Evolutionary conservation across 2,888 invertebrate genomes (phyloP).

Genomic region (Oligia fasciuncula): DNA sequence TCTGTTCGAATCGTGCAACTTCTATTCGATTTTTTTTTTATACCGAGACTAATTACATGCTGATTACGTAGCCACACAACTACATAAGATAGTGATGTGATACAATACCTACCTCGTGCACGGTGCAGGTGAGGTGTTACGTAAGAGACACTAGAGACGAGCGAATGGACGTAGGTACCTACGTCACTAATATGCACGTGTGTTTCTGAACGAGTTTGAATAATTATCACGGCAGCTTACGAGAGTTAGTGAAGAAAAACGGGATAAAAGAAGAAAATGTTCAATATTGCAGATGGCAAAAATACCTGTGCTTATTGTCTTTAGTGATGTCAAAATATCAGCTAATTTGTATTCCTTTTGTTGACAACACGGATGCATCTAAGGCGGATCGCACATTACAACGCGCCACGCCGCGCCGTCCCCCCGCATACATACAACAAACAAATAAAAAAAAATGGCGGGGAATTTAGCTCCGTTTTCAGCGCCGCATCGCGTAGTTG

Average conservation of each 20-base stretch:
- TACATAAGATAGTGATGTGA: conserved; percentile 14
- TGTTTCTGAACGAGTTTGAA: conserved; percentile 9
- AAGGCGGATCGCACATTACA: too few relatives aligned
- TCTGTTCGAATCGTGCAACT: background rate
- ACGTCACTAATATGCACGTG: conserved; percentile 24
- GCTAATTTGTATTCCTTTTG: background rate
- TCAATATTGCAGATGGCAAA: too few relatives aligned
- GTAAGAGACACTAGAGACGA: conserved; percentile 31
- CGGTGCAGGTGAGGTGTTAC: conserved; percentile 33
- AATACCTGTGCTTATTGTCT: background rate
- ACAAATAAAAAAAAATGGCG: too few relatives aligned
- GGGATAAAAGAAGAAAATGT: background rate
- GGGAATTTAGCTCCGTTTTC: too few relatives aligned
- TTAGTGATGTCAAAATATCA: background rate
- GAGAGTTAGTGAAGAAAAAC: background rate
- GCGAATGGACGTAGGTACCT: background rate
- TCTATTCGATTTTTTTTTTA: background rate
- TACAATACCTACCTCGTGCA: background rate
- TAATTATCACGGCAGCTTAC: conserved; percentile 16
- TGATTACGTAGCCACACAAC: background rate
- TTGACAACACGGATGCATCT: background rate
- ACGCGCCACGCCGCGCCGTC: too few relatives aligned
- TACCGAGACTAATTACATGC: too few relatives aligned
- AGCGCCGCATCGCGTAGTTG: too few relatives aligned
- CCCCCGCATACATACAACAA: too few relatives aligned